Conservation (phyloP, 2,113 vertebrate species). For the Microcebus tavaratra region DNA sequence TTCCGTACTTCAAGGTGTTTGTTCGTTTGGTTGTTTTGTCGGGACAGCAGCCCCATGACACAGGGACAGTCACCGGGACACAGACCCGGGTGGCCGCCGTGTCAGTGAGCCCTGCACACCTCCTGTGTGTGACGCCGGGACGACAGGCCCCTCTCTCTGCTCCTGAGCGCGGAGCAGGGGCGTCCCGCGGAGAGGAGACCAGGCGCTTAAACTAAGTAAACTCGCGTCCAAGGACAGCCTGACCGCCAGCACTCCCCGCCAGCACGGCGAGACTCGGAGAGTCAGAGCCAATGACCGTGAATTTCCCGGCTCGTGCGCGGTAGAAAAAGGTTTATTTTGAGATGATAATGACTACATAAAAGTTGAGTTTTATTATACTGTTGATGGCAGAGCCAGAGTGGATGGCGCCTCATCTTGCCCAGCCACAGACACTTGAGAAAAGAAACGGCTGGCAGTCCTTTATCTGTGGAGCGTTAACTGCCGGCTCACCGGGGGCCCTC, state of each 20-base stretch:
- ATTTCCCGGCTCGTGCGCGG: accelerated
- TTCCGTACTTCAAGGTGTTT: neutral
- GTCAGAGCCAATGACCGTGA: accelerated
- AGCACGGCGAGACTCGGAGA: neutral
- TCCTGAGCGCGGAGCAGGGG: accelerated
- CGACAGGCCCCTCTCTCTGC: too few species aligned
- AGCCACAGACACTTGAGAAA: neutral
- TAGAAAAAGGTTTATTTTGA: neutral
- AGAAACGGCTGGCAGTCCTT: neutral
- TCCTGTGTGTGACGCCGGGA: accelerated
- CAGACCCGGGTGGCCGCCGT: accelerated
- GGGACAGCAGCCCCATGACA: neutral
- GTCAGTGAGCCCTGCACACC: accelerated
- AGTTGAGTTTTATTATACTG: neutral
- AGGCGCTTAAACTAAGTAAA: too few species aligned
- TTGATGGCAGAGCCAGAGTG: neutral
- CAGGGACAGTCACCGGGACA: too few species aligned
- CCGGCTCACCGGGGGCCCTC: accelerated
- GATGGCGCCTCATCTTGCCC: accelerated
- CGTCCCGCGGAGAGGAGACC: neutral
- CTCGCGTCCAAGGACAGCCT: neutral
- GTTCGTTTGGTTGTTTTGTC: neutral
- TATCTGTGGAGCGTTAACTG: neutral
- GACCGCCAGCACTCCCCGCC: accelerated
- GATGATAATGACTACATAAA: neutral